Evolutionary conservation across 1,140 invertebrate species (phyloP).

Genomic region (Sitodiplosis mosellana): DNA sequence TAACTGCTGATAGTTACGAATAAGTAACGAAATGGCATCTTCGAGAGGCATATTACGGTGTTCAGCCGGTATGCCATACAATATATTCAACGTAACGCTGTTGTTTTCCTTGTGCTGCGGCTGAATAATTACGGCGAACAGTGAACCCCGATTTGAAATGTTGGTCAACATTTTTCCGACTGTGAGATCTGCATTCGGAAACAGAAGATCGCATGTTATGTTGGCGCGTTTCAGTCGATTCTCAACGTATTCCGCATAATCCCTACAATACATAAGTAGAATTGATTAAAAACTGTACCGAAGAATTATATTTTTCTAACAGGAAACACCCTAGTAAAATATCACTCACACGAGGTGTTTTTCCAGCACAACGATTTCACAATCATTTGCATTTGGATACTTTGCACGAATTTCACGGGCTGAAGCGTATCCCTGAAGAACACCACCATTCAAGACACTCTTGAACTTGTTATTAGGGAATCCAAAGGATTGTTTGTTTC

Average conservation of each 20-base stretch:
- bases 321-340: neutral
- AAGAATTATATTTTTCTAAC: neutral
- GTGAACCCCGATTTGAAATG: conserved; percentile 60
- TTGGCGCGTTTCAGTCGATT: conserved; percentile 57
- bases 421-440: neutral
- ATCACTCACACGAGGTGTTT: conserved; percentile 56
- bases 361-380: conserved; percentile 71
- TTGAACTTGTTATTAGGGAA: neutral
- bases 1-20: conserved; percentile 61
- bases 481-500: neutral
- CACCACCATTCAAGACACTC: neutral
- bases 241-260: conserved; percentile 81
- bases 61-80: conserved; percentile 73
- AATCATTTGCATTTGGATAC: conserved; percentile 41
- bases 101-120: conserved; percentile 66
- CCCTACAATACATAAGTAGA: conserved; percentile 30
- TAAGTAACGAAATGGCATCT: conserved; percentile 63
- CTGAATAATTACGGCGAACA: conserved; percentile 77
- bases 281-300: neutral
- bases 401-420: neutral
- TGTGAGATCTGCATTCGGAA: conserved; percentile 75
- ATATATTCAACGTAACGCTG: conserved; percentile 76
- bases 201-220: conserved; percentile 68
- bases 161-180: conserved; percentile 71
- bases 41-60: conserved; percentile 91